Base-by-base conservation (phyloP, 2,113 vertebrate species). In the Illadopsis cleaveri region DNA sequence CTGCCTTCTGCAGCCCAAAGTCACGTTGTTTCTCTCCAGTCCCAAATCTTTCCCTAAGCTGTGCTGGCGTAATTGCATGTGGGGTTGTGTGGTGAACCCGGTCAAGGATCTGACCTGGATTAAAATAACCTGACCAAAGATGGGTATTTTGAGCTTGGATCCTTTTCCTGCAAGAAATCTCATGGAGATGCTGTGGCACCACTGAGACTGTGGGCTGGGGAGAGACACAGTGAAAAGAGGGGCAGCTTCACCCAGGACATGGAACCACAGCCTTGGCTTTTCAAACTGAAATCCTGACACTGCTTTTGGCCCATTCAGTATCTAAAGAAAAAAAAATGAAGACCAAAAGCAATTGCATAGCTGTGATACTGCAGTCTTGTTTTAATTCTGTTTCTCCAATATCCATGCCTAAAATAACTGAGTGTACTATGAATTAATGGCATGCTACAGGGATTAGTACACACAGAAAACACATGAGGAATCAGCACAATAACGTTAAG, bases 81-180 rank as follows among this genome's bases (percentile, higher is more conserved):
- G 69, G 56, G 56, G 24, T 16, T 37, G 31, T 0, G 0, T 11
- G 21, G 70, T 35, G 44, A 94, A 56, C 53, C 35, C 3, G 0
- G 44, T 61, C 56, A 79, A 42, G 47, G 70, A 50, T 53, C 71
- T 60, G 65, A 76, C 62, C 56, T 38, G 8, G 47, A 73, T 83
- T 86, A 56, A 94, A 97, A 97, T 51, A 90, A 78, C 73, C 69
- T 54, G 56, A 79, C 66, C 89, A 94, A 83, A 86, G 81, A 81
- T 71, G 72, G 76, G 30, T 35, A 45, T 69, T 96, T 92, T 81
- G 56, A 58, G 60, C 47, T 81, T 35, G 45, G 86, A 83, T 61
- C 45, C 8, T 45, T 73, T 48, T 80, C 66, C 53, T 73, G 35
- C 28, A 15, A 1, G 4, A 44, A 65, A 53, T 78, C 70, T 61